Evolutionary conservation across 1,140 invertebrate genomes (phyloP), one percentile per base, ranked within the genome.

Genomic region (Pogonus chalceus): DNA sequence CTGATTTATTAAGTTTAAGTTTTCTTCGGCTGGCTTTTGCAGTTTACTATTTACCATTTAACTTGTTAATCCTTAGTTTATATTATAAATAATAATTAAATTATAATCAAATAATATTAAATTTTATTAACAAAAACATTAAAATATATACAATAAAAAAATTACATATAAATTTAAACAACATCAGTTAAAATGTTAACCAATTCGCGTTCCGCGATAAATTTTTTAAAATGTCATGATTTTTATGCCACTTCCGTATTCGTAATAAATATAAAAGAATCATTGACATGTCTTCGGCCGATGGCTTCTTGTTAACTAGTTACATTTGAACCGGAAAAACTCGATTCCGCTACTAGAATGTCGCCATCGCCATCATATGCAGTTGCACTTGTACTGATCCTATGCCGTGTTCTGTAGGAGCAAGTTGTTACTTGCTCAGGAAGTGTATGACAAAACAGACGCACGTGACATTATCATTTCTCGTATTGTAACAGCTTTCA

Each of bases 251-350:
- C 26, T 21, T 48, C 37, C 23, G 37, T 21, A 58, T 60, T 60
- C 51, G 58, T 57, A 60, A 60, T 56, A 56, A 51, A 52, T 55
- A 23, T 20, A 21, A 51, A 20, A 31, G 23, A 51, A 16, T 51
- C 50, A 31, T 56, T 43, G 24, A 49, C 52, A 56, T 58, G 52
- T 49, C 55, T 35, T 46, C 51, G 35, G 52, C 39, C 37, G 37
- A 43, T 43, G 37, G 7, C 37, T 43, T 18, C 37, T 43, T 43
- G 37, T 43, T 43, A 43, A 43, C 37, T 43, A 18, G 9, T 18
- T 16, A 43, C 37, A 43, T 43, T 12, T 61, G 58, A 62, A 64
- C 61, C 58, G 62, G 61, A 62, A 57, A 65, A 65, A 65, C 64
- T 58, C 56, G 64, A 61, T 67, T 55, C 52, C 46, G 35, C 37